Evolutionary conservation across 2,888 invertebrate species (phyloP).

Genomic region (Polyommatus icarus): DNA sequence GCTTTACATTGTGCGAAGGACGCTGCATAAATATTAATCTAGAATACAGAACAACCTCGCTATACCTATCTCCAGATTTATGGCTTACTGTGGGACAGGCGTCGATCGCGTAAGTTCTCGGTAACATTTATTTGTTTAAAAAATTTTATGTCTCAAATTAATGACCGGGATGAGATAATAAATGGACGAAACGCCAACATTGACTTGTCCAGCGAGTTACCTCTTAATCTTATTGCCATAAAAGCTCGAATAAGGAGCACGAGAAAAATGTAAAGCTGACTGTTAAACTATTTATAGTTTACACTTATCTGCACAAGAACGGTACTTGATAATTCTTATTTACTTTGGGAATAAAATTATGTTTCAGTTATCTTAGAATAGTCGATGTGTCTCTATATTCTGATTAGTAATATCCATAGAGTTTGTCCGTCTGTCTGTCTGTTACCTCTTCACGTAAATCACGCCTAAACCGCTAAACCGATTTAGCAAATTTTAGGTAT

Average conservation of each 20-base stretch:
- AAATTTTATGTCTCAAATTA: slow-evolving; percentile 18
- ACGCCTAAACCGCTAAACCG: too few species aligned
- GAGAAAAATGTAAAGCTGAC: neutral
- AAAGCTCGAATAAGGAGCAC: neutral
- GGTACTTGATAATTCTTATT: neutral
- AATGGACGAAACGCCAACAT: slow-evolving; percentile 9
- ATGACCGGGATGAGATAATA: slow-evolving; percentile 26
- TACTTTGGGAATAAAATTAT: neutral
- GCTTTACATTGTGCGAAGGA: slow-evolving; percentile 29
- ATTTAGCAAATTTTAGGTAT: too few species aligned
- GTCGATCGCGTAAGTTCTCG: slow-evolving; percentile 29
- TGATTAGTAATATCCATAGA: too few species aligned
- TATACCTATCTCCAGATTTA: slow-evolving; percentile 33
- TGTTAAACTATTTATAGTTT: neutral
- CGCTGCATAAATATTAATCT: slow-evolving; percentile 31
- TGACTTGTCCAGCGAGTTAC: neutral
- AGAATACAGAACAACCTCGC: neutral
- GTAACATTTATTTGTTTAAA: slow-evolving; percentile 27
- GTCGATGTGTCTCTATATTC: too few species aligned
- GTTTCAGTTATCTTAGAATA: neutral
- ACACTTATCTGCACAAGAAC: neutral
- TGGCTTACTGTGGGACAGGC: slow-evolving; percentile 24
- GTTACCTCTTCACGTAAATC: too few species aligned
- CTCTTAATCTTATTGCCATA: slow-evolving; percentile 24
- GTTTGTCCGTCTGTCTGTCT: too few species aligned